These are phyloP conservation scores for Bujurquina vittata DNA, from an alignment of 2,113 vertebrate genomes.

Conservation along the genomic window DNA sequence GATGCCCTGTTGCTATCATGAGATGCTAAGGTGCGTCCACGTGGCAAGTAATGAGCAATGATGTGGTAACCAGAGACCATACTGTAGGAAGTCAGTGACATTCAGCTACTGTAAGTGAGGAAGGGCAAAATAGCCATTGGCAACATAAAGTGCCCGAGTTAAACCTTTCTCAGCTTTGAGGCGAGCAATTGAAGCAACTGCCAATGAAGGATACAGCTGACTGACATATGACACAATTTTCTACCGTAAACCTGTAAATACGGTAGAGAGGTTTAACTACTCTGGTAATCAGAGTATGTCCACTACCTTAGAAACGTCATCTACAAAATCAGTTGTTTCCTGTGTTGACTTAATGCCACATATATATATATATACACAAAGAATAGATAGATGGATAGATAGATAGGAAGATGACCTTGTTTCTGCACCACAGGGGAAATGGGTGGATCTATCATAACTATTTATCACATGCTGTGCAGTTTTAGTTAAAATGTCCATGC, in stretches of 20 bases:
- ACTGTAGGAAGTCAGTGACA: not conserved
- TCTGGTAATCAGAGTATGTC: not conserved
- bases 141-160: not conserved
- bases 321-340: not conserved
- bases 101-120: not conserved
- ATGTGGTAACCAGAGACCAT: not conserved
- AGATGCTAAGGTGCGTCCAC: not conserved
- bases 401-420: not conserved
- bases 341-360: not conserved
- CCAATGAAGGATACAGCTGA: not conserved
- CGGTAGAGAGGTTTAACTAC: not conserved
- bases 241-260: not conserved
- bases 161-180: not conserved
- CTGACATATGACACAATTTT: not conserved
- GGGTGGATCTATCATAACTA: constrained; percentile 52
- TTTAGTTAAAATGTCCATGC: constrained; percentile 31
- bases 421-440: not conserved
- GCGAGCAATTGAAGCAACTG: not conserved
- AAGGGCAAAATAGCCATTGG: not conserved
- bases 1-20: not conserved
- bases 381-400: not conserved
- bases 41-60: not conserved
- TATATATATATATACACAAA: not conserved
- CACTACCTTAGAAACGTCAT: not conserved
- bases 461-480: constrained; percentile 37